A percentile compares a stretch with the other conserved stretches of the same genome.
These are phyloP conservation scores for Corynorhinus townsendii DNA, from an alignment of 2,113 vertebrate genomes.

Conservation along the genomic window DNA sequence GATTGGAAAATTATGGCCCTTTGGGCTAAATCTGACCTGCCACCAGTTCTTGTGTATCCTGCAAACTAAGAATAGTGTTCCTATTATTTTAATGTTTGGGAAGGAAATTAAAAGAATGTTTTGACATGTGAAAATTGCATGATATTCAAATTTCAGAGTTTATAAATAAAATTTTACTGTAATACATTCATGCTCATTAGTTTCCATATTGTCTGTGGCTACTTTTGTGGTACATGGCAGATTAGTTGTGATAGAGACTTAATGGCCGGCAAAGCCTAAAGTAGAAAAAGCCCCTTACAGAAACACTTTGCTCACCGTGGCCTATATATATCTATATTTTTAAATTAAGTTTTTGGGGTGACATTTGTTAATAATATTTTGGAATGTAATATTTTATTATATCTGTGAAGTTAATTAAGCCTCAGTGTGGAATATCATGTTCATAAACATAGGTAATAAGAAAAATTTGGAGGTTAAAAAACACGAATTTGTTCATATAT, in stretches of 20 bases:
- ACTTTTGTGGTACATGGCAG: not conserved
- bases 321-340: not conserved
- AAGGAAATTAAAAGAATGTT: slow-evolving; percentile 6
- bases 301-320: not conserved
- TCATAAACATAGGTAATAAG: not conserved
- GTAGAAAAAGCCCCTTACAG: not conserved
- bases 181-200: not conserved
- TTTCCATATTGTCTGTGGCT: not conserved
- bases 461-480: slow-evolving; percentile 18
- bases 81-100: not conserved
- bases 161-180: slow-evolving; percentile 22
- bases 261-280: not conserved
- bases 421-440: not conserved
- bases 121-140: not conserved
- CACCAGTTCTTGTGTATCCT: not conserved
- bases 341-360: not conserved
- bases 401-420: not conserved
- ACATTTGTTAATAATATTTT: not conserved
- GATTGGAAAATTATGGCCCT: not conserved
- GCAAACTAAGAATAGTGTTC: not conserved
- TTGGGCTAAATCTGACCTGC: not conserved
- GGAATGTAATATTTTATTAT: not conserved
- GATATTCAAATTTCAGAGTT: slow-evolving; percentile 8
- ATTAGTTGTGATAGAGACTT: not conserved
- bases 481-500: not conserved